Evolutionary conservation across 2,888 invertebrate genomes (phyloP), one percentile per base, ranked within the genome.

Genomic region (Catocala nupta): DNA sequence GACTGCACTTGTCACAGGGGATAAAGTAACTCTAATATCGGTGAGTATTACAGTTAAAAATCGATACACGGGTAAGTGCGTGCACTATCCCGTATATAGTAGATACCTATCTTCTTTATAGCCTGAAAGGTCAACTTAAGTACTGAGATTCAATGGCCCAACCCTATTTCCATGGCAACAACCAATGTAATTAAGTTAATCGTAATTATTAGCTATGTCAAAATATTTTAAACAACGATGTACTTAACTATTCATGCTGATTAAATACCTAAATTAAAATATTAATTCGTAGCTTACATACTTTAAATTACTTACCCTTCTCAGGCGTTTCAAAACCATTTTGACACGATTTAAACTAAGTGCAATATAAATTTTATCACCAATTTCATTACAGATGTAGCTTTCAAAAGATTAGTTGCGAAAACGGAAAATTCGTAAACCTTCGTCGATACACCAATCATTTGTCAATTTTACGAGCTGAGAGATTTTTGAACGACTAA

Each of bases 381-480:
- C 55, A 68, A 73, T 77, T 68, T 71, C 62, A 73, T 63, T 73
- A 65, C 59, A 8, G 12, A 39, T 54, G 53, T 44, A 66, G 73
- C 68, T 75, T 69, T 74, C 6, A 50, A 73, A 51, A 72, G 69
- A 75, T 75, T 70, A 63, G 51, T 65, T 60, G 56, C 65, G 63
- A 76, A 77, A 82, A 76, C 81, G 79, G 74, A 83, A 81, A 81
- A 74, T 75, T 78, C 59, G 75, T 71, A 81, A 81, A 81, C 73
- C 76, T 78, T 62, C 63, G 73, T 71, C 76, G 70, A 78, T 81
- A 75, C 58, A 39, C 36, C 36, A 39, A 65, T 74, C 81, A 76
- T 77, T 80, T 81, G 82, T 82, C 82, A 84, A 81, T 81, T 80
- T 80, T 80, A 82, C 73, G 81, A 72, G 57, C 65, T 78, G 75